Conservation (phyloP, 30 jellyfish, hydroid and myxozoan species). For the Turritopsis rubra region DNA sequence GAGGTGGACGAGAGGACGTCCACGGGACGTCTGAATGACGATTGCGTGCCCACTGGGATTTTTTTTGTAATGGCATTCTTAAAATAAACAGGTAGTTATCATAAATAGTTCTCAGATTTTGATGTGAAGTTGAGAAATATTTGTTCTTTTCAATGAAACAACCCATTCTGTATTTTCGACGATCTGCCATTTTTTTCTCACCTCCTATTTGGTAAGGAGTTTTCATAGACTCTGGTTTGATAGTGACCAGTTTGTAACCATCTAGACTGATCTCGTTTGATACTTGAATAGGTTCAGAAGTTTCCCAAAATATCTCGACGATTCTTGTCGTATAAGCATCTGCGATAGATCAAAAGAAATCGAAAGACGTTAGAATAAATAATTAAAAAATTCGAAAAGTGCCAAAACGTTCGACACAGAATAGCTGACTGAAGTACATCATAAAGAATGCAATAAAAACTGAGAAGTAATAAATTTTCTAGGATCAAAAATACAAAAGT, state of each 20-base stretch:
- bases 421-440: background rate
- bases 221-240: background rate
- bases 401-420: background rate
- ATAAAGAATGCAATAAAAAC: too few relatives aligned
- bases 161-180: too few relatives aligned
- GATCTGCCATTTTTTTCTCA: background rate
- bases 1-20: too few relatives aligned
- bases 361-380: background rate
- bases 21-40: too few relatives aligned
- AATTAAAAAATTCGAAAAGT: background rate
- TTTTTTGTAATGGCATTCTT: too few relatives aligned
- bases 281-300: background rate
- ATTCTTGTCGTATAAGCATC: background rate
- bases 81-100: too few relatives aligned
- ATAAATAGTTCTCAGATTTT: too few relatives aligned
- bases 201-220: background rate
- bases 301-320: background rate
- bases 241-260: background rate
- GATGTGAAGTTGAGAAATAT: too few relatives aligned
- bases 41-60: too few relatives aligned
- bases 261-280: background rate
- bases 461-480: too few relatives aligned
- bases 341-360: background rate
- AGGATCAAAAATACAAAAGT: too few relatives aligned
- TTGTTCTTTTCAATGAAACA: too few relatives aligned